Conservation (phyloP, 2,797 vertebrate genomes). For the Parauchenoglanis ngamensis region DNA sequence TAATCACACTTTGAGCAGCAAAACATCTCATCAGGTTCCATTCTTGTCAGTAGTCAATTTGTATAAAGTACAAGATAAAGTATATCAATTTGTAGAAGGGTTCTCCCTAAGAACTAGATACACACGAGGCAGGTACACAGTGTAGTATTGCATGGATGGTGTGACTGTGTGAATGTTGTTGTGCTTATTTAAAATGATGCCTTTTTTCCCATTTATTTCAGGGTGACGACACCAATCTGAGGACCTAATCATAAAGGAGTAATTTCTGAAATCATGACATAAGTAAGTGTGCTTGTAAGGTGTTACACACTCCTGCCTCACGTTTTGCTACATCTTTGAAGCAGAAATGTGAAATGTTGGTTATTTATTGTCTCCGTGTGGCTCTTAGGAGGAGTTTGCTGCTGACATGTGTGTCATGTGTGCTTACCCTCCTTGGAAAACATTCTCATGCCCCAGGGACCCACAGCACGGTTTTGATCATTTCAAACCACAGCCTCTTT, state of each 20-base stretch:
- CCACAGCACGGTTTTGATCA: constrained; percentile 37
- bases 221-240: constrained; percentile 4
- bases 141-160: background rate
- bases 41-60: too few species aligned
- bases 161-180: background rate
- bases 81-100: background rate
- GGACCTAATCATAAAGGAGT: constrained; percentile 1
- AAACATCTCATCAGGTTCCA: background rate
- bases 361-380: background rate
- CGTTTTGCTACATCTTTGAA: background rate
- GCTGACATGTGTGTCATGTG: constrained; percentile 69
- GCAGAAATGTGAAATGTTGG: background rate
- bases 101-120: background rate
- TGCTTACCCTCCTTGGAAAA: constrained; percentile 60
- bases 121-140: background rate
- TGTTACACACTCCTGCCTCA: background rate
- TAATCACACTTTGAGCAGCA: background rate
- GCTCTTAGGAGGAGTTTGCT: constrained; percentile 52
- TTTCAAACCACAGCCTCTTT: constrained; percentile 27
- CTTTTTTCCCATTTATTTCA: background rate
- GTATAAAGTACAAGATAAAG: too few species aligned
- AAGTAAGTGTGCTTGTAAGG: constrained; percentile 24
- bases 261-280: constrained; percentile 41
- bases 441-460: constrained; percentile 39
- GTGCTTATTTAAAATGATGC: background rate